Evolutionary conservation across 1,140 invertebrate genomes (phyloP).

Genomic region (Bombus pyrosoma): DNA sequence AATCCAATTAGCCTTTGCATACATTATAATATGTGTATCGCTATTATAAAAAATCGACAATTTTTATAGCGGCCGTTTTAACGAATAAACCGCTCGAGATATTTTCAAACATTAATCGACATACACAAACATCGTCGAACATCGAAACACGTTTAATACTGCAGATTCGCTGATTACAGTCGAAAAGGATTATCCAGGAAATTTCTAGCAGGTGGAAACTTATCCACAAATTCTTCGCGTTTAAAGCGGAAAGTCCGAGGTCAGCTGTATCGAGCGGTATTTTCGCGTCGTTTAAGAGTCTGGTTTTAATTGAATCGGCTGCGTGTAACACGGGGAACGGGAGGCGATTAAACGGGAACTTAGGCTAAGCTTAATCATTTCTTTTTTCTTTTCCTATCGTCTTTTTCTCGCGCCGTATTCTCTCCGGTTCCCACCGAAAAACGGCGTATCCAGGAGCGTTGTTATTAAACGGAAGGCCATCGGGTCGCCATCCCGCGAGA

Average conservation of each 20-base stretch:
- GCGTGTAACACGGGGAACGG: not conserved
- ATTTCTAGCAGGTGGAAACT: not conserved
- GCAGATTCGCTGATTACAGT: not conserved
- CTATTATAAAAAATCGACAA: not conserved
- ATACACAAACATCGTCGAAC: not conserved
- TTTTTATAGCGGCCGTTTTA: not conserved
- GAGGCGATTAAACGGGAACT: constrained; percentile 28
- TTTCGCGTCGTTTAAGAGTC: not conserved
- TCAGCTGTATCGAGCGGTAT: constrained; percentile 20
- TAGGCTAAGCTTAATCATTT: constrained; percentile 36
- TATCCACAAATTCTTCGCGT: constrained; percentile 11
- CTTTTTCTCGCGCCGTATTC: too few species aligned
- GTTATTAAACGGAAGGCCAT: constrained; percentile 69
- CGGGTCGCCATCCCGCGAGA: constrained; percentile 74
- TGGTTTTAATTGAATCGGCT: constrained; percentile 39
- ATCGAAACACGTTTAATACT: not conserved
- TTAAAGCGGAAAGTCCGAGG: not conserved
- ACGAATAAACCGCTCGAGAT: not conserved
- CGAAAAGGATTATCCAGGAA: not conserved
- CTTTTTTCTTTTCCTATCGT: not conserved
- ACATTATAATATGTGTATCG: not conserved
- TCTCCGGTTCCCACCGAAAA: not conserved
- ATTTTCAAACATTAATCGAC: not conserved
- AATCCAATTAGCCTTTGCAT: not conserved
- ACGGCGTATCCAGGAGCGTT: constrained; percentile 29